Conservation (phyloP, 2,797 vertebrate genomes). For the Nannoperca obscura region DNA sequence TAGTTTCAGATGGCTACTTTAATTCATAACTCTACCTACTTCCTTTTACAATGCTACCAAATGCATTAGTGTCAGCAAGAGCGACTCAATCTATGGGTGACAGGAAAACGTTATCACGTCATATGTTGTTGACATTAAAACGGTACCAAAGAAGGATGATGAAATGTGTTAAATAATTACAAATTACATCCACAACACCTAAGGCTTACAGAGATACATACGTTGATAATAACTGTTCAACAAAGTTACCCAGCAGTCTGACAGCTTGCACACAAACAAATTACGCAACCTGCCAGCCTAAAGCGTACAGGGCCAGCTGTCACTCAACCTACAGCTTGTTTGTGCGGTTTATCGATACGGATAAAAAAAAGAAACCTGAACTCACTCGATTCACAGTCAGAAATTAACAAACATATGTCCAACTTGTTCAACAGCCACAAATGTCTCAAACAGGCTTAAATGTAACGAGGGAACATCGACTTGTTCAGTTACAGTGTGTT, state of each 20-base stretch:
- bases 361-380: not conserved
- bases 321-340: constrained; percentile 21
- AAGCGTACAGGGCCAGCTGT: constrained; percentile 45
- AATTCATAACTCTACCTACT: constrained; percentile 55
- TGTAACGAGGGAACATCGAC: constrained; percentile 3
- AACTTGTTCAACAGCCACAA: not conserved
- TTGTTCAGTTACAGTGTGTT: constrained; percentile 11
- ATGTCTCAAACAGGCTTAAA: constrained; percentile 13
- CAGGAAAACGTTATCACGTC: constrained; percentile 43
- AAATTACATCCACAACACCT: constrained; percentile 16
- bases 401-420: not conserved
- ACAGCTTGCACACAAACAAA: constrained; percentile 53
- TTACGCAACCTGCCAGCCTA: constrained; percentile 66
- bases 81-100: not conserved
- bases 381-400: not conserved
- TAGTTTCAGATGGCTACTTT: constrained; percentile 20
- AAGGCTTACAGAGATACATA: not conserved
- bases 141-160: not conserved
- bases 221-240: constrained; percentile 18
- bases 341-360: constrained; percentile 37
- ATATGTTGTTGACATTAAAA: constrained; percentile 22
- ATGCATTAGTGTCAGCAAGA: constrained; percentile 34
- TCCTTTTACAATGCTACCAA: constrained; percentile 14
- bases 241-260: constrained; percentile 19
- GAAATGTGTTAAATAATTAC: not conserved